phyloP scores from a whole-genome alignment of 2,797 vertebrate species.

The Myotis myotis region DNA sequence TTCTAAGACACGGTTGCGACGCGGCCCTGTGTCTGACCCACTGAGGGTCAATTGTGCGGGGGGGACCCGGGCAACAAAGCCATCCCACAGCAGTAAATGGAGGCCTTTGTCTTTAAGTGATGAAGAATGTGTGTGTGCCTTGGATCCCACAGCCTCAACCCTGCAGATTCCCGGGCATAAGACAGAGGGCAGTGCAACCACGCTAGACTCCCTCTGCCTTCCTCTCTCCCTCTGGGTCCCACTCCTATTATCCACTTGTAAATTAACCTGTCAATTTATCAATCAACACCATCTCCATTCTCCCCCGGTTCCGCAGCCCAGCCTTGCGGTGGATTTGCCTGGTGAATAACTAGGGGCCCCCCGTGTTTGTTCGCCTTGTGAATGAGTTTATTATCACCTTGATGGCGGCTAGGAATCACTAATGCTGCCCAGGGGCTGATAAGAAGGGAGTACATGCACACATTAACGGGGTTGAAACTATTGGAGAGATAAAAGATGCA shows the following conservation, averaged over 20 bases:
- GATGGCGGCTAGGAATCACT: constrained; percentile 99
- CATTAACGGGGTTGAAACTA: constrained; percentile 89
- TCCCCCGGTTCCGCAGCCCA: constrained; percentile 89
- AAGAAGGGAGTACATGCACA: constrained; percentile 88
- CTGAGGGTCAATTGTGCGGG: constrained; percentile 39
- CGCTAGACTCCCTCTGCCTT: constrained; percentile 88
- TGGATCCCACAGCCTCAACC: constrained; percentile 39
- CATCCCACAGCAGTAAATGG: constrained; percentile 57
- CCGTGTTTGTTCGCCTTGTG: constrained; percentile 96
- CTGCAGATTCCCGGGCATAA: constrained; percentile 91
- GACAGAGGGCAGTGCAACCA: constrained; percentile 99
- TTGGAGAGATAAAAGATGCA: constrained; percentile 89
- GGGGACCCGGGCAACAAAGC: constrained; percentile 32
- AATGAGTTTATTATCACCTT: constrained; percentile 99
- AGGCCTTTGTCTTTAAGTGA: constrained; percentile 74
- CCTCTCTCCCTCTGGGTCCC: constrained; percentile 91
- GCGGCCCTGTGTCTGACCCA: constrained; percentile 30
- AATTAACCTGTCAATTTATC: constrained; percentile 99
- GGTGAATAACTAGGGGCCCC: constrained; percentile 93
- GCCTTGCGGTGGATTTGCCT: constrained; percentile 91
- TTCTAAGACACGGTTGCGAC: background rate
- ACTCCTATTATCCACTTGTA: constrained; percentile 98
- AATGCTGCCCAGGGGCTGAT: constrained; percentile 95
- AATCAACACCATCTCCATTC: constrained; percentile 99
- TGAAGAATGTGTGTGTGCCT: constrained; percentile 25